phyloP scores from a whole-genome alignment of 2,113 vertebrate genomes.

The Cairina moschata region DNA sequence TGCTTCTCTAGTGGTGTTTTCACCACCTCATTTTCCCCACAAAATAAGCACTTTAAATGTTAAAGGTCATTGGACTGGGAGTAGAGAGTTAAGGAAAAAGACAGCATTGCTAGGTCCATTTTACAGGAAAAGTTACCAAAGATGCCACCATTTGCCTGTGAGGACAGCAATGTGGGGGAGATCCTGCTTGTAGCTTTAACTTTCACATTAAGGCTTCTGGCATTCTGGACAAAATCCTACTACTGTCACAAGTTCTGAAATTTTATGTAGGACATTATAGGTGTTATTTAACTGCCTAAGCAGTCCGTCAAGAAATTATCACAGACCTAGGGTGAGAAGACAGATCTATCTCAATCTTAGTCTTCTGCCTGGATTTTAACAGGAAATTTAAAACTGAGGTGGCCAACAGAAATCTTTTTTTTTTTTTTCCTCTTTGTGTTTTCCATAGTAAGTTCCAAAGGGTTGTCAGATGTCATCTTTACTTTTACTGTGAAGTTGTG shows the following conservation, averaged over 20 bases:
- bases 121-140: background rate
- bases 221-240: background rate
- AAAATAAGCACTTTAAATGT: background rate
- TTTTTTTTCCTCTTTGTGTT: background rate
- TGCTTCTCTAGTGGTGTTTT: background rate
- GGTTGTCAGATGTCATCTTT: background rate
- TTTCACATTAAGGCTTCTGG: background rate
- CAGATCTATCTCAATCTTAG: background rate
- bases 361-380: background rate
- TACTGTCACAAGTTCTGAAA: fast-evolving
- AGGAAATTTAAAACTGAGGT: background rate
- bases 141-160: fast-evolving
- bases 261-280: background rate
- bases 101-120: background rate
- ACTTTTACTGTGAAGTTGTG: background rate
- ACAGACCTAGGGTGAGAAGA: background rate
- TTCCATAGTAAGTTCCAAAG: background rate
- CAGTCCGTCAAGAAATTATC: background rate
- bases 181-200: background rate
- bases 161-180: fast-evolving
- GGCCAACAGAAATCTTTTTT: background rate
- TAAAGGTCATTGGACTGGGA: too few species aligned
- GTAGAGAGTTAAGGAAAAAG: background rate
- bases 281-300: background rate
- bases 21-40: background rate